Evolutionary conservation across 2,113 vertebrate species (phyloP).

Genomic region (Gadus macrocephalus): DNA sequence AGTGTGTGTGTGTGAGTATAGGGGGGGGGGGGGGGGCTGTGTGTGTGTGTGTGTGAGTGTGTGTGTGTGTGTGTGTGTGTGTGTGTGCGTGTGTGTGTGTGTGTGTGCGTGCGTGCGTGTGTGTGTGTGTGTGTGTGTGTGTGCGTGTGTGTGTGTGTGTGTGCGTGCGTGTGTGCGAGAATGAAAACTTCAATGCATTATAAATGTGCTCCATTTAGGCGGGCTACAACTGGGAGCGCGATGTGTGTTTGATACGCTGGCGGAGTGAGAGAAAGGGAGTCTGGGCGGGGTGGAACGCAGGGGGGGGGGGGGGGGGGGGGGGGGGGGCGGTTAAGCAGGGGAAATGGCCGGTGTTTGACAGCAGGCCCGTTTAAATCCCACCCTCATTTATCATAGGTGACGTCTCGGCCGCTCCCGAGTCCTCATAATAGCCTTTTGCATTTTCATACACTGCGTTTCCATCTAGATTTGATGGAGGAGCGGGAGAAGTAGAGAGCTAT

Average conservation of each 20-base stretch:
- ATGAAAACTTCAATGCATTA: conserved; percentile 69
- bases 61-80: conserved; percentile 1
- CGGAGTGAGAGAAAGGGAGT: conserved; percentile 69
- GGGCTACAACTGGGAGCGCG: conserved; percentile 60
- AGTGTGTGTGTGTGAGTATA: background rate
- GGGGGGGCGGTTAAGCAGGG: background rate
- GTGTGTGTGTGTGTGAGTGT: no score
- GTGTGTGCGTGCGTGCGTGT: background rate
- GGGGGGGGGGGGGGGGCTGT: no score
- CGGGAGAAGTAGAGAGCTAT: background rate
- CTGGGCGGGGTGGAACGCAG: conserved; percentile 25
- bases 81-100: conserved; percentile 1
- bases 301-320: background rate
- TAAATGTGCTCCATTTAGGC: conserved; percentile 72
- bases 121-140: no score
- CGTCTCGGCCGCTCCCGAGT: conserved; percentile 53
- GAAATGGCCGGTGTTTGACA: conserved; percentile 55
- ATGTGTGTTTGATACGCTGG: conserved; percentile 67
- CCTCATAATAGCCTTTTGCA: conserved; percentile 70
- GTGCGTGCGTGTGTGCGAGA: background rate
- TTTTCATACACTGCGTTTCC: conserved; percentile 55
- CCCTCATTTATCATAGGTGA: conserved; percentile 71
- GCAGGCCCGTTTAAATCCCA: conserved; percentile 68
- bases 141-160: background rate
- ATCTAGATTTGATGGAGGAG: conserved; percentile 54